phyloP scores from a whole-genome alignment of 2,888 invertebrate genomes.

The Drosophila cyrtoloma region DNA sequence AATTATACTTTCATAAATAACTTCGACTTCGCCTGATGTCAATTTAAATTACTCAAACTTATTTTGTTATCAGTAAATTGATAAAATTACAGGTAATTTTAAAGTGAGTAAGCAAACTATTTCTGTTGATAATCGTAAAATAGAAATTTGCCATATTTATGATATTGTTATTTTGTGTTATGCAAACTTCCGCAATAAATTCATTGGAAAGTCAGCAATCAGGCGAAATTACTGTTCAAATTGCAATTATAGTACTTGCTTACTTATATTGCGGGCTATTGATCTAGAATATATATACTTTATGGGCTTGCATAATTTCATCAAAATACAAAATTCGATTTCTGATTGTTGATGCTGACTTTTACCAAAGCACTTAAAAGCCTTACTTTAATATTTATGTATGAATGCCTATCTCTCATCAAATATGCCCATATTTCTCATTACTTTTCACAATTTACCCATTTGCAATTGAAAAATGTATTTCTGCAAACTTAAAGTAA shows the following conservation, averaged over 20 bases:
- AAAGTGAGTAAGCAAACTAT: neutral
- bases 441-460: neutral
- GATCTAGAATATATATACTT: neutral
- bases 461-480: neutral
- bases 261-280: neutral
- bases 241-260: neutral
- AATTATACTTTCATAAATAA: neutral
- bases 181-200: conserved; percentile 43
- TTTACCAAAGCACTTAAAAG: neutral
- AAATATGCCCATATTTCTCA: neutral
- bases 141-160: neutral
- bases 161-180: neutral
- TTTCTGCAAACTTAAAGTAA: neutral
- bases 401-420: too few species aligned
- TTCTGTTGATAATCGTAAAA: conserved; percentile 4
- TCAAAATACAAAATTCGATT: neutral
- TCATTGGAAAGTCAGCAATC: neutral
- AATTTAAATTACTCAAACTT: neutral
- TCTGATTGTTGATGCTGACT: neutral
- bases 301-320: neutral
- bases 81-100: neutral
- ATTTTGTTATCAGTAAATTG: neutral
- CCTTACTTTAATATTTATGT: neutral
- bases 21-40: neutral
- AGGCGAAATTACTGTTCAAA: conserved; percentile 25